Percentiles rank a stretch among this genome's conserved stretches.
phyloP scores from a whole-genome alignment of 1,140 invertebrate genomes.

The Chrysopa pallens region DNA sequence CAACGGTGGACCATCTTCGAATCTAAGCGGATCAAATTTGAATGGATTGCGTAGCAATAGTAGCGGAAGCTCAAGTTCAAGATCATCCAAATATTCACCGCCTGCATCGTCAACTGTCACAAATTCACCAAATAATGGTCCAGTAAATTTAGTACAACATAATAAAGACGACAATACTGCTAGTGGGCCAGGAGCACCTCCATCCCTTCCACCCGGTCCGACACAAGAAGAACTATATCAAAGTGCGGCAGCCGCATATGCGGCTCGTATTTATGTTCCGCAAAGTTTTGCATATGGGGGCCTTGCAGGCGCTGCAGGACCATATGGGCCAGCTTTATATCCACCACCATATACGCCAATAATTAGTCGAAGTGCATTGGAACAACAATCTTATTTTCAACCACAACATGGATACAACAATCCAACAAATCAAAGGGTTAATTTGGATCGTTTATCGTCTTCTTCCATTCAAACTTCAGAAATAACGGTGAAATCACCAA shows the following conservation, averaged over 20 bases:
- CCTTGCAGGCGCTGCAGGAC: not conserved
- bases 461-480: no score
- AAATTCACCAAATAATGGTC: not conserved
- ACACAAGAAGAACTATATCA: not conserved
- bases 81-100: constrained; percentile 7
- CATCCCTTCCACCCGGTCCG: not conserved
- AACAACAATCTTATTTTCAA: no score
- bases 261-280: not conserved
- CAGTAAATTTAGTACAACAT: not conserved
- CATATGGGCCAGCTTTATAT: not conserved
- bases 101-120: constrained; percentile 13
- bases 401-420: no score
- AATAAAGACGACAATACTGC: not conserved
- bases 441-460: no score
- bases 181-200: not conserved
- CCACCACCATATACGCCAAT: not conserved
- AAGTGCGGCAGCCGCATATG: not conserved
- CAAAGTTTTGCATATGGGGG: not conserved
- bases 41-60: no score
- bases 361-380: no score
- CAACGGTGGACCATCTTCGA: constrained; percentile 16
- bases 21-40: no score
- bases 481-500: no score
- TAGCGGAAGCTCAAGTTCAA: not conserved
- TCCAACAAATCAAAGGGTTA: no score